Base-by-base conservation (phyloP, 2,888 invertebrate species). In the Corythucha ciliata region DNA sequence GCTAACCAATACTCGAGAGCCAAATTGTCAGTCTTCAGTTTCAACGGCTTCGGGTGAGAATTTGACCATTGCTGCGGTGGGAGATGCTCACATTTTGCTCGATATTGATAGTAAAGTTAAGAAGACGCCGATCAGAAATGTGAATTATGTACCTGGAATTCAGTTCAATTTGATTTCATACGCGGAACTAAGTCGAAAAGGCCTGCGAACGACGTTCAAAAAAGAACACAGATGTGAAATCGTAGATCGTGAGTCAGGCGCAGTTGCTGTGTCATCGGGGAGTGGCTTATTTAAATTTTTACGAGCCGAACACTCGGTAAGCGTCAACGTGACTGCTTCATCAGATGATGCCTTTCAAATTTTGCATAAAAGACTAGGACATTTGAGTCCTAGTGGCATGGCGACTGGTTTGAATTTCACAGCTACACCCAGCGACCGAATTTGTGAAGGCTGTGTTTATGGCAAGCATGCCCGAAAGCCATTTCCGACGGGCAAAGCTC, bases 301-400 rank as follows among this genome's bases (percentile, higher is more conserved):
- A 22, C 26, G 26, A 4, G 41, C 41, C 27, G 26, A 41, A 27
- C 22, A n/a, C 4, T 6, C 41, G 27, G 26, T 14, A 25, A 41
- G 25, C 2, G 14, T 14, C 41, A 25, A 41, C 24, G 41, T 41
- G n/a, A 25, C 41, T 22, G 41, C 22, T 22, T 47, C 47, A 10
- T 47, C 47, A 10, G 16, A 37, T 20, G 48, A 25, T 26, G 26
- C 48, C 29, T 22, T 37, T 24, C 40, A 37, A 21, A 25, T 6
- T n/a, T 49, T 41, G 49, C 49, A 49, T n/a, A 40, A 40, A 25
- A 14, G 49, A 4, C 41, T 49, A 32, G 49, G 12, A 21, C 49
- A 49, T 29, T 40, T 40, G 26, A 40, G 42, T 42, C 4, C 21
- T 7, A 25, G 27, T 18, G 42, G 40, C 18, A 29, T 49, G 41